Conservation (phyloP, 2,797 vertebrate species). For the Sebastes elongatus region DNA sequence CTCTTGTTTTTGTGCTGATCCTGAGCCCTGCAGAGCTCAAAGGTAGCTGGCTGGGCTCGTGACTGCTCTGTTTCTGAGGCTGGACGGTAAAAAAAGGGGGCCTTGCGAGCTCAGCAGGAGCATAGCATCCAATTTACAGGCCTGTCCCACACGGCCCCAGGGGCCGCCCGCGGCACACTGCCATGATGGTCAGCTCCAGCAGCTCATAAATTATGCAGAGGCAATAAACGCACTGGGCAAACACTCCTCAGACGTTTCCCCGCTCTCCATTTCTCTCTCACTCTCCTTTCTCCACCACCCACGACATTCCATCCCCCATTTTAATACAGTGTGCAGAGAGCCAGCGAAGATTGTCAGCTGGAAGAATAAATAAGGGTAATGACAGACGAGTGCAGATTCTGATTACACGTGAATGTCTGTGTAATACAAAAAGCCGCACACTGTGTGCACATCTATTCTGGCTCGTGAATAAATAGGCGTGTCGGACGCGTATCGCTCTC, state of each 20-base stretch:
- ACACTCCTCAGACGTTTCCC: constrained; percentile 82
- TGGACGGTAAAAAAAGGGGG: constrained; percentile 80
- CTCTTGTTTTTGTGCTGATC: constrained; percentile 77
- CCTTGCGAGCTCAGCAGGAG: constrained; percentile 89
- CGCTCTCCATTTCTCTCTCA: constrained; percentile 61
- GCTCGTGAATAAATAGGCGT: constrained; percentile 42
- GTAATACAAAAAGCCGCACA: constrained; percentile 36
- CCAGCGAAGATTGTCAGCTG: constrained; percentile 74
- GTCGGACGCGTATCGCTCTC: constrained; percentile 8
- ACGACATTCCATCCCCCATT: constrained; percentile 69
- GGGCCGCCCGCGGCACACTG: constrained; percentile 90
- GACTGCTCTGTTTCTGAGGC: constrained; percentile 84
- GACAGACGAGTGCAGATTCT: constrained; percentile 38
- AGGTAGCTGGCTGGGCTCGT: constrained; percentile 82
- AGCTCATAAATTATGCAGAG: constrained; percentile 96
- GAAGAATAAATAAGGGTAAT: constrained; percentile 47
- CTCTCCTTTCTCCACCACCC: constrained; percentile 44
- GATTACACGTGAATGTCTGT: constrained; percentile 30
- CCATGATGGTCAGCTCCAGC: constrained; percentile 89
- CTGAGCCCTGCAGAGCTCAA: constrained; percentile 81
- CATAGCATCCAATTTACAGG: constrained; percentile 94
- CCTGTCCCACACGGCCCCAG: constrained; percentile 88
- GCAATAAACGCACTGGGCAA: constrained; percentile 94
- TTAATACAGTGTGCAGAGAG: constrained; percentile 70
- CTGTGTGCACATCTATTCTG: constrained; percentile 18